These are phyloP conservation scores for Ceratotherium simum DNA, from an alignment of 2,113 vertebrate genomes.

Conservation along the genomic window DNA sequence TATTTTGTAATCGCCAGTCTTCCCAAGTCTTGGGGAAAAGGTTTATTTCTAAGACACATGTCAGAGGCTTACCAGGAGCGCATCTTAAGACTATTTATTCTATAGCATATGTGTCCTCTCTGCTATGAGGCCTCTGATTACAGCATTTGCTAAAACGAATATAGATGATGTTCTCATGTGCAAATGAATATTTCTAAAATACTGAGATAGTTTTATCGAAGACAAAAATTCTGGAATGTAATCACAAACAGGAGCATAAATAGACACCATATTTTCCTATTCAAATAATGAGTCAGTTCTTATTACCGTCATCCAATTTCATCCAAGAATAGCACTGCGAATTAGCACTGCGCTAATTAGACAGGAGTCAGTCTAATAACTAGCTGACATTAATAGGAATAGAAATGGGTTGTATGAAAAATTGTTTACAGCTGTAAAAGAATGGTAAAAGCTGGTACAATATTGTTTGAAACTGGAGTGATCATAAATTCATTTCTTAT, in stretches of 20 bases:
- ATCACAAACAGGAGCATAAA: slow-evolving; percentile 60
- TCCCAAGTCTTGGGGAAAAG: background rate
- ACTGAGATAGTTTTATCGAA: slow-evolving; percentile 45
- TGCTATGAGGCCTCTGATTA: rapidly evolving
- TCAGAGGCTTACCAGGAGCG: background rate
- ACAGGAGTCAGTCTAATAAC: slow-evolving; percentile 72
- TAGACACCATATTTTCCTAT: slow-evolving; percentile 50
- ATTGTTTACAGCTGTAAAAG: slow-evolving; percentile 27
- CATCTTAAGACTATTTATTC: background rate
- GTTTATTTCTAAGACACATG: background rate
- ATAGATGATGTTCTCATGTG: background rate
- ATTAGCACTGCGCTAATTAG: slow-evolving; percentile 73
- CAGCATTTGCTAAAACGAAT: background rate
- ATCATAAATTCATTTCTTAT: background rate
- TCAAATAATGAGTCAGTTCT: slow-evolving; percentile 71
- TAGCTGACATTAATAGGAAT: slow-evolving; percentile 57
- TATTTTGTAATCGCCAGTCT: background rate
- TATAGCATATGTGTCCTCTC: background rate
- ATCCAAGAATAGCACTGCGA: slow-evolving; percentile 68
- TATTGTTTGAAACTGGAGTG: background rate
- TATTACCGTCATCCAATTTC: slow-evolving; percentile 24
- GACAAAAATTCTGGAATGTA: slow-evolving; percentile 62
- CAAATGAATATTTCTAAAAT: slow-evolving; percentile 56
- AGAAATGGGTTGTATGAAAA: slow-evolving; percentile 24
- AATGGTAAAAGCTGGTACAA: background rate